Percentiles rank a stretch among this genome's conserved stretches.
Conservation (phyloP, 2,113 vertebrate species). For the Oriolus oriolus region DNA sequence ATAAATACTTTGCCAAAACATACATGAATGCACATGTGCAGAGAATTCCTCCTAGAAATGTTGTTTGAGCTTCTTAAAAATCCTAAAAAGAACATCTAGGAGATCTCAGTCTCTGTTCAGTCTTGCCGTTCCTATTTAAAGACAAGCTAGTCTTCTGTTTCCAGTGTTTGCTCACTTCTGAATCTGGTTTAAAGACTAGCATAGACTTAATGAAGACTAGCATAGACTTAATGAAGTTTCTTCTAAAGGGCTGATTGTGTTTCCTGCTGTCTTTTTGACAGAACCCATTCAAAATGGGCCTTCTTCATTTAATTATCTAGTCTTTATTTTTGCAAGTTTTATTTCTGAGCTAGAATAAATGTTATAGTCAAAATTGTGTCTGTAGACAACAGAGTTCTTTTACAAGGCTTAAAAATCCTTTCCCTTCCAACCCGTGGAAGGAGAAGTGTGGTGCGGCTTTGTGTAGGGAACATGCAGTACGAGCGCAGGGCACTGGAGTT, state of each 20-base stretch:
- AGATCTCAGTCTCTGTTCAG: neutral
- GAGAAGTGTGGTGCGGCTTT: neutral
- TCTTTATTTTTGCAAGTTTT: constrained; percentile 19
- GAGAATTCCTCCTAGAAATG: neutral
- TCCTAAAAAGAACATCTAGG: neutral
- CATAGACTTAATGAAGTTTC: constrained; percentile 15
- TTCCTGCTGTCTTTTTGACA: constrained; percentile 41
- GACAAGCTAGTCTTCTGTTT: neutral
- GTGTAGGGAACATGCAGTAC: fast-evolving
- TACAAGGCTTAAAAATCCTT: neutral
- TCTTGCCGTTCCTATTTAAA: neutral
- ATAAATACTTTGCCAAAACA: neutral
- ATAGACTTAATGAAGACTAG: neutral
- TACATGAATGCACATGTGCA: fast-evolving
- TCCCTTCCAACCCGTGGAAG: neutral
- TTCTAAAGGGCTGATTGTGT: constrained; percentile 17
- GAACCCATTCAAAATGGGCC: constrained; percentile 34
- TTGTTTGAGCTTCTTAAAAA: neutral
- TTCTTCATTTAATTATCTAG: constrained; percentile 44
- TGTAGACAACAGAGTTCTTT: neutral
- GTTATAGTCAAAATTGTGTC: neutral
- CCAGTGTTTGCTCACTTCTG: neutral
- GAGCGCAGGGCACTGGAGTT: neutral
- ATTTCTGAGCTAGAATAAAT: constrained; percentile 3
- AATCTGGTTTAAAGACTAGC: constrained; percentile 31